Evolutionary conservation across 2,797 vertebrate genomes (phyloP), one percentile per base, ranked within the genome.

Genomic region (Sphenopsis melanotis): DNA sequence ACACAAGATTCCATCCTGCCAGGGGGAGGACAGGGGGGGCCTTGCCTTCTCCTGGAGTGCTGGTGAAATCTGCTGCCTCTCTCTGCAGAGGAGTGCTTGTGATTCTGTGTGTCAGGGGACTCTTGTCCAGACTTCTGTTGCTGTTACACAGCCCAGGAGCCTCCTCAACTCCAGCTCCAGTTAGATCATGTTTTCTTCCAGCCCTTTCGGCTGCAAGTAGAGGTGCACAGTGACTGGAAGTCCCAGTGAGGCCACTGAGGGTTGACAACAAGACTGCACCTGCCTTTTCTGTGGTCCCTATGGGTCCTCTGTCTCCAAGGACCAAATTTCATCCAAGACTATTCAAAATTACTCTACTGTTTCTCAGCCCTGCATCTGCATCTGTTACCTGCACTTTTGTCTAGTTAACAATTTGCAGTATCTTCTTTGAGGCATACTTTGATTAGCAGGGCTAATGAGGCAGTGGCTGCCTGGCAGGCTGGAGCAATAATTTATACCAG

Each of bases 381-480:
- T 76, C 27, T 90, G 21, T 55, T 83, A 65, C 46, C 60, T 80
- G 46, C 57, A 65, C 68, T 89, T 92, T 70, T 68, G 57, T 83
- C 81, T 71, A 19, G 75, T 77, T 90, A 89, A 72, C 66, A 82
- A 34, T 81, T 82, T 78, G 50, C 83, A 90, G 41, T 63, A 30
- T n/a, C 47, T 84, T 95, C 83, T 75, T 68, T 47, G 60, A 94
- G 75, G 75, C 71, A 52, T 53, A 42, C 41, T 92, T 96, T 83
- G 90, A 92, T 95, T 87, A 92, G 89, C 78, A 94, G 81, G 87
- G 59, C 85, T 95, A 81, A 93, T 55, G 92, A 95, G 74, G 65
- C 69, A 81, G 76, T 68, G 70, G 61, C 74, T 92, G 71, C 63
- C 56, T 85, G 71, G 77, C 81, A 80, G 71, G 59, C 63, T 70